Base-by-base conservation (phyloP, 2,888 invertebrate species). In the Trissolcus japonicus region DNA sequence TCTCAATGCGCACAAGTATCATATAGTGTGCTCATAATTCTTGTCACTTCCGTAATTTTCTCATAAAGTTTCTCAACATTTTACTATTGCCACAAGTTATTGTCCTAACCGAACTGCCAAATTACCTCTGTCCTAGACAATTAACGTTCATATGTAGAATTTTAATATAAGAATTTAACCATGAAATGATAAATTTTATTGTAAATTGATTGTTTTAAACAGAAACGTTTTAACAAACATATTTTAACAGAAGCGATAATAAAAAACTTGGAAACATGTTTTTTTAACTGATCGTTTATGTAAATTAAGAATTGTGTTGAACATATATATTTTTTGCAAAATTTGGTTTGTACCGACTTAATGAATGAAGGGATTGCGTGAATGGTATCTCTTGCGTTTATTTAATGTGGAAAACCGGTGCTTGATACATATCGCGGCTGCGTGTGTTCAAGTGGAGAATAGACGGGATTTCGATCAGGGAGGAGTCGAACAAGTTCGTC, bases 361-460 rank as follows among this genome's bases (percentile, higher is more conserved):
- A 78, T 78, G 78, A 78, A 78, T 78, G 78, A 66, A 75, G 81
- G 78, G 82, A 83, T 84, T 80, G 82, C 83, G 82, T 83, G 83
- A 85, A 84, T 83, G 83, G 80, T 75, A 80, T 79, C 80, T 76
- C 35, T 35, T 43, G 76, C 55, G 66, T 71, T 60, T 35, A 41
- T 63, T 65, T 68, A 63, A 72, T 67, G 62, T 68, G 66, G 59
- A 68, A 65, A 77, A 72, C 76, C 72, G 72, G 76, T 72, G 56
- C 46, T 69, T 61, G 65, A 66, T 65, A 71, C 68, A 66, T 56
- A 76, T 57, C 71, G 50, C 50, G 35, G 35, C 35, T 35, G 71
- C 48, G 55, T 66, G 61, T 76, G 66, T 61, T 75, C 48, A 41
- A 40, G 21, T 51, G 55, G 40, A 68, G 59, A 60, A 75, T 62